Evolutionary conservation across 2,888 invertebrate species (phyloP).

Genomic region (Mesoligia furuncula): DNA sequence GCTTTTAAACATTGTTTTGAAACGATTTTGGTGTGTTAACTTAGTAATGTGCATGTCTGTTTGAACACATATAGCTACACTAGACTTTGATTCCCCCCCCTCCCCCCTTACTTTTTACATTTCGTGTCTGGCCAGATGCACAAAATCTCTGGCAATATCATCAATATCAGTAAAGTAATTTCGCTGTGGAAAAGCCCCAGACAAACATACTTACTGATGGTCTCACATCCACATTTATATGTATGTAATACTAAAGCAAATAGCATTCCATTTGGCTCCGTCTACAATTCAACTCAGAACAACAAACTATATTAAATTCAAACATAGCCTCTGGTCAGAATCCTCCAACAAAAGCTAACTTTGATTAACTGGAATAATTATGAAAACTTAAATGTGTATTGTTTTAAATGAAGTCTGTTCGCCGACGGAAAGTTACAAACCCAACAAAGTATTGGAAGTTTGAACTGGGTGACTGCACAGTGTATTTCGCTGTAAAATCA

Average conservation of each 20-base stretch:
- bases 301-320: slow-evolving; percentile 10
- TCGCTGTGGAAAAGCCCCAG: not conserved
- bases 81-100: too few relatives aligned
- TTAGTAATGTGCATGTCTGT: not conserved
- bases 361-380: slow-evolving; percentile 48
- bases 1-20: not conserved
- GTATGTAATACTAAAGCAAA: slow-evolving; percentile 13
- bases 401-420: slow-evolving; percentile 43
- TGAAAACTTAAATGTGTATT: slow-evolving; percentile 36
- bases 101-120: too few relatives aligned
- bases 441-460: slow-evolving; percentile 32
- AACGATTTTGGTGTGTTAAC: not conserved
- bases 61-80: too few relatives aligned
- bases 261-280: slow-evolving; percentile 1
- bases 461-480: not conserved
- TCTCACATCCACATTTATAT: not conserved
- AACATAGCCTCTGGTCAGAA: slow-evolving; percentile 12
- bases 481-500: slow-evolving; percentile 20
- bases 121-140: not conserved
- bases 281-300: not conserved
- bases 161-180: not conserved
- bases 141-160: not conserved
- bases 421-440: not conserved
- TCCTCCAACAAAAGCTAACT: slow-evolving; percentile 23
- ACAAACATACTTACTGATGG: not conserved